These are phyloP conservation scores for Ciconia stormi DNA, from an alignment of 2,113 vertebrate genomes.

Conservation along the genomic window DNA sequence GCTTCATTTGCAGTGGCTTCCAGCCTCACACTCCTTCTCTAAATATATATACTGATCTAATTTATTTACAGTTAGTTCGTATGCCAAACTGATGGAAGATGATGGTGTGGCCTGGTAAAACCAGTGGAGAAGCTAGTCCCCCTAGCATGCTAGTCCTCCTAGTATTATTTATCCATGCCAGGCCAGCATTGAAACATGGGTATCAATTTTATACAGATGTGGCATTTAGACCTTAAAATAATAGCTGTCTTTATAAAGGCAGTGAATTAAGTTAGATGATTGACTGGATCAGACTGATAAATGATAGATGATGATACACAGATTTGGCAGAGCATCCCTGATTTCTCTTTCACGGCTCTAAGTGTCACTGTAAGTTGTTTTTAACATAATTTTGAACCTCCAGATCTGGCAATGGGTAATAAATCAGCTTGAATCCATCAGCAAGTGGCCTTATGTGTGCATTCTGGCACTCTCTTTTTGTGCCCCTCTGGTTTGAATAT, in stretches of 20 bases:
- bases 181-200: neutral
- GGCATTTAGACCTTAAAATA: neutral
- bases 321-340: neutral
- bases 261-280: neutral
- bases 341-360: neutral
- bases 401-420: neutral
- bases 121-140: neutral
- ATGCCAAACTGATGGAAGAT: neutral
- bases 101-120: neutral
- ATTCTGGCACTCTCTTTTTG: neutral
- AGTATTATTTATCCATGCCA: neutral
- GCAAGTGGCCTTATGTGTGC: neutral
- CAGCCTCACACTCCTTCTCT: neutral
- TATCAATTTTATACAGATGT: neutral
- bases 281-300: neutral
- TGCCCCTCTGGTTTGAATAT: neutral
- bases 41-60: neutral
- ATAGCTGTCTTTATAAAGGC: neutral
- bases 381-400: neutral
- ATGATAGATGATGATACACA: neutral
- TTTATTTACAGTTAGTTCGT: neutral
- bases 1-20: neutral
- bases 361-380: neutral
- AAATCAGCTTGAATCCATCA: neutral
- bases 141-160: neutral